phyloP scores from a whole-genome alignment of 2,113 vertebrate genomes.

The Solea senegalensis region DNA sequence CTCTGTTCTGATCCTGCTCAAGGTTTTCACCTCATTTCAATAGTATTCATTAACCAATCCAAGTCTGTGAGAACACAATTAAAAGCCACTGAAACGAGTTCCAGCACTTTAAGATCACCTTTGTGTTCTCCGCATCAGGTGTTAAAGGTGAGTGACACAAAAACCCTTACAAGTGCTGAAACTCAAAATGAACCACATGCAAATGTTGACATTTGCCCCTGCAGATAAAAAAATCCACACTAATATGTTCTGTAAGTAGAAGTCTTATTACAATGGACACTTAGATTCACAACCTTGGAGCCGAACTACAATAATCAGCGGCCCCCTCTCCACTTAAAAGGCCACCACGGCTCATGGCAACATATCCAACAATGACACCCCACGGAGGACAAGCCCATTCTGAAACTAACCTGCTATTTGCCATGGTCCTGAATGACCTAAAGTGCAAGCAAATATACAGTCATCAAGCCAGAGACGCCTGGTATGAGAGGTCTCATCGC shows the following conservation, averaged over 20 bases:
- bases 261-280: constrained; percentile 38
- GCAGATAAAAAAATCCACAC: constrained; percentile 1
- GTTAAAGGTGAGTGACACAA: background rate
- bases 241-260: constrained; percentile 18
- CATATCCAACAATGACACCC: constrained; percentile 45
- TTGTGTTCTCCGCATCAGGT: background rate
- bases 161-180: background rate
- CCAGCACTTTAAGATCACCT: background rate
- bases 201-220: background rate
- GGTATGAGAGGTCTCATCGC: constrained; percentile 50
- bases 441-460: constrained; percentile 61
- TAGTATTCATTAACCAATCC: background rate
- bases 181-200: background rate
- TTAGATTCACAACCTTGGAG: constrained; percentile 24
- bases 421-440: constrained; percentile 59
- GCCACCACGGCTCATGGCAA: constrained; percentile 36
- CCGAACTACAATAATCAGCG: constrained; percentile 24
- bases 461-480: constrained; percentile 52
- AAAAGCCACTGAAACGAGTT: background rate
- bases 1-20: background rate
- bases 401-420: constrained; percentile 63
- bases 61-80: background rate
- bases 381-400: constrained; percentile 29
- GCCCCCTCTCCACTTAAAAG: constrained; percentile 39
- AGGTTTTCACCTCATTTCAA: background rate